phyloP scores from a whole-genome alignment of 2,113 vertebrate species.

The Myotis davidii region DNA sequence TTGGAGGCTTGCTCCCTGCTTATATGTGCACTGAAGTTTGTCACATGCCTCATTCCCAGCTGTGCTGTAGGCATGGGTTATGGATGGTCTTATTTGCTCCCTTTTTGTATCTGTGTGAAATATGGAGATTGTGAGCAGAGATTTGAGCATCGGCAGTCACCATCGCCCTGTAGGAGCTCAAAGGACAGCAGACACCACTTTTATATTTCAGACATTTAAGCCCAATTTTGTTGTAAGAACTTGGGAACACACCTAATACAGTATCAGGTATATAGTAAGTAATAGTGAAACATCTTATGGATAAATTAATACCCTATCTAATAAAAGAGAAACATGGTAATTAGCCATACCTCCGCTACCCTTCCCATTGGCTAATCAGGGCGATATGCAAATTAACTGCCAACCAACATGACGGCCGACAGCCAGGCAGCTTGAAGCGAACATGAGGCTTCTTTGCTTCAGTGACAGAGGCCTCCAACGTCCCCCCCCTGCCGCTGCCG shows the following conservation, averaged over 20 bases:
- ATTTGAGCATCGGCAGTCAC: background rate
- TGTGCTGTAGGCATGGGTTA: background rate
- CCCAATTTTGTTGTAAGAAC: background rate
- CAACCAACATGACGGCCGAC: too few relatives aligned
- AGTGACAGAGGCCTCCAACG: too few relatives aligned
- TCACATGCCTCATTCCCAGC: background rate
- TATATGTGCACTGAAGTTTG: background rate
- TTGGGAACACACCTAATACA: background rate
- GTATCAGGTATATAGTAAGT: background rate
- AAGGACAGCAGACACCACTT: background rate
- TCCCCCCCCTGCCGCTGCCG: too few relatives aligned
- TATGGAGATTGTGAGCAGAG: background rate
- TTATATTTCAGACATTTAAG: constrained; percentile 4
- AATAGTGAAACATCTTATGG: background rate
- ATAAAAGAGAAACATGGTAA: too few relatives aligned
- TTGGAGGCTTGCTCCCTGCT: background rate
- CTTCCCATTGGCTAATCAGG: too few relatives aligned
- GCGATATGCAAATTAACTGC: too few relatives aligned
- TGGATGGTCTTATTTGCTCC: background rate
- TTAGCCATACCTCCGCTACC: too few relatives aligned
- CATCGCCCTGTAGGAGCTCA: background rate
- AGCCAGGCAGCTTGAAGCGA: too few relatives aligned
- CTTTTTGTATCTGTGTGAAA: background rate
- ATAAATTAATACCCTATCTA: too few relatives aligned
- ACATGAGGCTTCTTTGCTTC: too few relatives aligned